A percentile compares a stretch with the other conserved stretches of the same genome.
Conservation (phyloP, 2,797 vertebrate genomes). For the Microctenopoma steveboyesi region DNA sequence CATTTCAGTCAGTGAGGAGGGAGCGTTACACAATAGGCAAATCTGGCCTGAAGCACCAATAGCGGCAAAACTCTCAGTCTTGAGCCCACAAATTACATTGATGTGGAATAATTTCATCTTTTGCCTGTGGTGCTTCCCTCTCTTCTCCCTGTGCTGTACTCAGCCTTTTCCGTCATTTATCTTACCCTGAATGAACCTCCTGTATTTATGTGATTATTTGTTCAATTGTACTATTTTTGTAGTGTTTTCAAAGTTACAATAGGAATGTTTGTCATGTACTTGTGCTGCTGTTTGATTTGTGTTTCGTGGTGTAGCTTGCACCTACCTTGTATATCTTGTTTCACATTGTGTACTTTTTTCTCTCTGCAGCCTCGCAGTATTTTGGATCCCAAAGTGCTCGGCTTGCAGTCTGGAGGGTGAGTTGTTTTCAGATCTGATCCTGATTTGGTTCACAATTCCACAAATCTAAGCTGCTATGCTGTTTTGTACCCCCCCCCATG, state of each 20-base stretch:
- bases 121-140: constrained; percentile 65
- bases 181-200: constrained; percentile 46
- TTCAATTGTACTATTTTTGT: constrained; percentile 15
- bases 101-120: constrained; percentile 74
- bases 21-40: constrained; percentile 69
- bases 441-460: constrained; percentile 35
- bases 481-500: constrained; percentile 24
- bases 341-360: constrained; percentile 56
- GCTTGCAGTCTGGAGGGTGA: constrained; percentile 92
- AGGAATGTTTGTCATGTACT: constrained; percentile 25
- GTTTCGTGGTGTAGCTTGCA: constrained; percentile 9
- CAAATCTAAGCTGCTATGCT: constrained; percentile 34
- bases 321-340: constrained; percentile 16
- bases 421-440: constrained; percentile 70
- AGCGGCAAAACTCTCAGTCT: constrained; percentile 71
- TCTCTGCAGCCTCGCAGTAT: constrained; percentile 86
- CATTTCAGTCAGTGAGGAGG: constrained; percentile 62
- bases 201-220: constrained; percentile 7
- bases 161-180: constrained; percentile 53
- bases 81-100: constrained; percentile 74
- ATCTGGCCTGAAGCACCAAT: constrained; percentile 66
- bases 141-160: constrained; percentile 38
- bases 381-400: constrained; percentile 90
- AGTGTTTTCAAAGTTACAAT: constrained; percentile 13
- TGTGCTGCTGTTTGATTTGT: constrained; percentile 26